Percentiles rank a stretch among this genome's conserved stretches.
Conservation (phyloP, 2,797 vertebrate genomes). For the Lacerta viridis region DNA sequence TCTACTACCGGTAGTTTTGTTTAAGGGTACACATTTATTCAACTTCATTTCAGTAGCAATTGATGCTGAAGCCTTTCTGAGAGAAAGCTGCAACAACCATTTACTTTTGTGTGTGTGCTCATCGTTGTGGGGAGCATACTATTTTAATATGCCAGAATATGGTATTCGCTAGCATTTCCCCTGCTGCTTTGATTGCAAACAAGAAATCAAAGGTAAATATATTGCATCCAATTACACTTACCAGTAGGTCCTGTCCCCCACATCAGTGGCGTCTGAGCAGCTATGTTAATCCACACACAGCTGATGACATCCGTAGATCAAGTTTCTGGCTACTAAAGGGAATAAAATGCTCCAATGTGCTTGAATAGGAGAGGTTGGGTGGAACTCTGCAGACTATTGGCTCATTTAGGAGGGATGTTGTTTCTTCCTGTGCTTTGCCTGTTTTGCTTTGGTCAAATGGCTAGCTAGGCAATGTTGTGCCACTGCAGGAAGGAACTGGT, state of each 20-base stretch:
- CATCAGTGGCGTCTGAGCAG: constrained; percentile 68
- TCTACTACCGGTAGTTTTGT: not conserved
- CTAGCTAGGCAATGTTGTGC: too few species aligned
- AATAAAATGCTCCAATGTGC: constrained; percentile 65
- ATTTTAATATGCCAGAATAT: constrained; percentile 66
- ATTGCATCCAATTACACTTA: constrained; percentile 65
- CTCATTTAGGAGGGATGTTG: not conserved
- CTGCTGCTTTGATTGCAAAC: constrained; percentile 57
- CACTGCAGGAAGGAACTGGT: not conserved
- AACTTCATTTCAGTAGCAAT: constrained; percentile 66
- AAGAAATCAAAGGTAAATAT: constrained; percentile 67
- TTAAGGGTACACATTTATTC: constrained; percentile 27
- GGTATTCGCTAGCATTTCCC: constrained; percentile 68
- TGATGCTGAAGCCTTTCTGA: constrained; percentile 65
- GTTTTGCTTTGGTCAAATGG: not conserved
- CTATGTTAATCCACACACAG: constrained; percentile 50
- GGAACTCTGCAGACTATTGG: not conserved
- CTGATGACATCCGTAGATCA: constrained; percentile 67
- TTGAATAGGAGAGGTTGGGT: constrained; percentile 12
- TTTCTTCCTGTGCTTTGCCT: not conserved
- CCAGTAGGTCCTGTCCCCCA: not conserved
- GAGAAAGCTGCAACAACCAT: constrained; percentile 69
- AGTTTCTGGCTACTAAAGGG: constrained; percentile 64
- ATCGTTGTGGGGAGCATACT: constrained; percentile 53
- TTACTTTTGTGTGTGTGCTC: constrained; percentile 62